Conservation (phyloP, 2,888 invertebrate species). For the Octonoba sinensis region DNA sequence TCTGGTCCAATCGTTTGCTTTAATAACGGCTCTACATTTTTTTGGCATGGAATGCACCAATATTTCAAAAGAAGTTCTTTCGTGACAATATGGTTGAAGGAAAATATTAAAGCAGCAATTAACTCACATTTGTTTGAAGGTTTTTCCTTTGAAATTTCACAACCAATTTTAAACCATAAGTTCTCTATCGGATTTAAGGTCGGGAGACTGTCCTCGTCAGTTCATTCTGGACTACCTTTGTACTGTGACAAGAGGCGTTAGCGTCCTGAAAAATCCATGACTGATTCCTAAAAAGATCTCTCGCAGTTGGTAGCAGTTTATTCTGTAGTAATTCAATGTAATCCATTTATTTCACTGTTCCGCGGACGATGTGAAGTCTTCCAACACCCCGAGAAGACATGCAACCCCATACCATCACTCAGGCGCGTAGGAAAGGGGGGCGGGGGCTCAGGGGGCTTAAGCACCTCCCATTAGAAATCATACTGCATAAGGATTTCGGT, state of each 20-base stretch:
- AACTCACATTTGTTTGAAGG: neutral
- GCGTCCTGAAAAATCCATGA: neutral
- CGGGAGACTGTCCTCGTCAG: neutral
- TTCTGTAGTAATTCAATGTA: slow-evolving; percentile 9
- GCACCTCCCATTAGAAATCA: too few species aligned
- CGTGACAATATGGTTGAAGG: slow-evolving; percentile 11
- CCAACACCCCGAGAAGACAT: neutral
- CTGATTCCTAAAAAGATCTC: neutral
- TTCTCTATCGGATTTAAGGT: slow-evolving; percentile 4
- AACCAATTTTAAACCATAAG: neutral
- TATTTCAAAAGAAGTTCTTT: slow-evolving; percentile 7
- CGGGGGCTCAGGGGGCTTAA: too few species aligned
- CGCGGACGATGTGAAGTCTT: neutral
- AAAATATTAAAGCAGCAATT: slow-evolving; percentile 4
- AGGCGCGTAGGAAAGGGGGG: too few species aligned
- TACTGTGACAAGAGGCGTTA: neutral
- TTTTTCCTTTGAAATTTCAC: slow-evolving; percentile 4
- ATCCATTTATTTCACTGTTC: slow-evolving; percentile 2
- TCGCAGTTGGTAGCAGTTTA: neutral
- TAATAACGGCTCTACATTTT: slow-evolving; percentile 3
- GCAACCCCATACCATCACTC: slow-evolving; percentile 3
- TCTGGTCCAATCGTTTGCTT: too few species aligned
- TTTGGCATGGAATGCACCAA: neutral
- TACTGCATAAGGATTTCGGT: too few species aligned
- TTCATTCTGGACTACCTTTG: neutral